phyloP scores from a whole-genome alignment of 2,797 vertebrate genomes.

The Bothrops alternatus region DNA sequence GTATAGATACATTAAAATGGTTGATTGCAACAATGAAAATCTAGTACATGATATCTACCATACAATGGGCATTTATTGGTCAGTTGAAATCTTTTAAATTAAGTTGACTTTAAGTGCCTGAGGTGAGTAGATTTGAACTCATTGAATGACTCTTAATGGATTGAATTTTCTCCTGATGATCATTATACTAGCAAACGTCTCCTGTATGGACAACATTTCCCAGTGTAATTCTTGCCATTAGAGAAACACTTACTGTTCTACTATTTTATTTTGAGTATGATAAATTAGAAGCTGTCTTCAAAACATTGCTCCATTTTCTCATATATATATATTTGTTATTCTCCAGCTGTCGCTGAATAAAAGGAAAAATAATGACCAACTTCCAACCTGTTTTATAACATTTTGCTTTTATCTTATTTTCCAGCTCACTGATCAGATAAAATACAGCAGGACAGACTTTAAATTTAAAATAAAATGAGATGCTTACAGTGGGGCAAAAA shows the following conservation, averaged over 20 bases:
- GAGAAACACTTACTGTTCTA: not conserved
- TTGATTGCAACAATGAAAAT: not conserved
- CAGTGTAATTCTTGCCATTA: constrained; percentile 18
- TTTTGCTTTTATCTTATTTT: constrained; percentile 38
- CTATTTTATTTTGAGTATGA: constrained; percentile 19
- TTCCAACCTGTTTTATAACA: constrained; percentile 21
- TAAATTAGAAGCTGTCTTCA: constrained; percentile 22
- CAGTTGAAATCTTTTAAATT: constrained; percentile 11
- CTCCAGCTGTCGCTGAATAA: constrained; percentile 6
- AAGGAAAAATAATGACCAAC: not conserved
- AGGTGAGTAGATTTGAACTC: constrained; percentile 28
- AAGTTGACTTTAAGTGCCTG: constrained; percentile 17
- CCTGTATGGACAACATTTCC: constrained; percentile 16
- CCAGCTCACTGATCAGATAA: constrained; percentile 17
- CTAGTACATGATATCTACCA: not conserved
- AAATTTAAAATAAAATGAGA: constrained; percentile 20
- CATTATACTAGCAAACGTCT: constrained; percentile 23
- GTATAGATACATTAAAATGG: not conserved
- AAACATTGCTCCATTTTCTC: not conserved
- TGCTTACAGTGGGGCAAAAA: not conserved
- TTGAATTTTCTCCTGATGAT: constrained; percentile 37
- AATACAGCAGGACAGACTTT: not conserved
- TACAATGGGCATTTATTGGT: not conserved
- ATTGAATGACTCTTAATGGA: constrained; percentile 14
- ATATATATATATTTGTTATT: constrained; percentile 25